A percentile compares a stretch with the other conserved stretches of the same genome.
phyloP scores from a whole-genome alignment of 1,140 invertebrate genomes.

The Panulirus ornatus region DNA sequence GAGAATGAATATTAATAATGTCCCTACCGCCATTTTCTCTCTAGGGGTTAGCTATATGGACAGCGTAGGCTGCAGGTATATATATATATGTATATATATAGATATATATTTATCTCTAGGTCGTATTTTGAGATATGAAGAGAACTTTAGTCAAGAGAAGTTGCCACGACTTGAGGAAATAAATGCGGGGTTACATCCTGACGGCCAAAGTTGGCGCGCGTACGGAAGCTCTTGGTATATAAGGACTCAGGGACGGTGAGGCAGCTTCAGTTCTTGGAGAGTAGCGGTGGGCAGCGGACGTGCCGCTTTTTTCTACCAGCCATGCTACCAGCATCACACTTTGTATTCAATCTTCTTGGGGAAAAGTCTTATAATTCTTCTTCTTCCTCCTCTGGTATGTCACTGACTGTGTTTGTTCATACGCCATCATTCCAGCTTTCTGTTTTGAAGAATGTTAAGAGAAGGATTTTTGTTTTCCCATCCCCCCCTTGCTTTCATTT shows the following conservation, averaged over 20 bases:
- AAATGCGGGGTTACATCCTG: constrained; percentile 61
- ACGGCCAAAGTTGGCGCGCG: constrained; percentile 54
- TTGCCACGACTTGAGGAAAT: constrained; percentile 43
- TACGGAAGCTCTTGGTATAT: constrained; percentile 24
- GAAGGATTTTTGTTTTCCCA: not conserved
- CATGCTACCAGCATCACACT: constrained; percentile 26
- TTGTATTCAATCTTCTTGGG: constrained; percentile 8
- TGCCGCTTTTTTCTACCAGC: constrained; percentile 4
- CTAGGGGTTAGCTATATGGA: not conserved
- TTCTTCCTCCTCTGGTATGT: constrained; percentile 53
- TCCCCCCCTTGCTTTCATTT: too few relatives aligned
- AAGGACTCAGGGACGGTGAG: constrained; percentile 27
- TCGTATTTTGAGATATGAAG: not conserved
- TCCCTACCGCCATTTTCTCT: constrained; percentile 42
- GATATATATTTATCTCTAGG: too few relatives aligned
- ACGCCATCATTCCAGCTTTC: not conserved
- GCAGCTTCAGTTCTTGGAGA: constrained; percentile 39
- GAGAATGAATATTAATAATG: constrained; percentile 71
- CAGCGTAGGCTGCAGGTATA: not conserved
- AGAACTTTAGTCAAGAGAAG: constrained; percentile 6
- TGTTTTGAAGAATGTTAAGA: not conserved
- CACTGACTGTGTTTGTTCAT: constrained; percentile 36
- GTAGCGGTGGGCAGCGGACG: not conserved
- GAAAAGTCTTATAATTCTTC: not conserved
- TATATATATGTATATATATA: too few relatives aligned